Conservation (phyloP, 1,140 invertebrate genomes). For the Drosophila kohkoa region DNA sequence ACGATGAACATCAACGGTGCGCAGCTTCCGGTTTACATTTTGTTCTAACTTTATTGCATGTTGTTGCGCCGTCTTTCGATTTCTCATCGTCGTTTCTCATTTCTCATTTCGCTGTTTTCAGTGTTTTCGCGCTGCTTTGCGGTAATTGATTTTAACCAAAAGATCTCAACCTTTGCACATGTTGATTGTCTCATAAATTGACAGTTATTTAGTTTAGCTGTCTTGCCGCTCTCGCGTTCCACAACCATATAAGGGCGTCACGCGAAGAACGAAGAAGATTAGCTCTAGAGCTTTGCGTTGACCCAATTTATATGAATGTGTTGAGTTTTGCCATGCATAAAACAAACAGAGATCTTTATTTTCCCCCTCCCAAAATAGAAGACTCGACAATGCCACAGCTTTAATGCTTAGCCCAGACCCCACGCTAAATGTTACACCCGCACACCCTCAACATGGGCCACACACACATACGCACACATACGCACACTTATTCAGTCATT, state of each 20-base stretch:
- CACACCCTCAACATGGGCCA: slow-evolving; percentile 31
- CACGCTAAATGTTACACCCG: slow-evolving; percentile 33
- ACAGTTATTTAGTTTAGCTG: slow-evolving; percentile 51
- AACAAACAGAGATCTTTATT: slow-evolving; percentile 64
- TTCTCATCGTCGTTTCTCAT: slow-evolving; percentile 15
- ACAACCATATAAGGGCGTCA: slow-evolving; percentile 34
- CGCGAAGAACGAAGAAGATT: slow-evolving; percentile 42
- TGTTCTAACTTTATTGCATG: slow-evolving; percentile 44
- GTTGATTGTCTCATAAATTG: slow-evolving; percentile 67
- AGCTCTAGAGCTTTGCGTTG: slow-evolving; percentile 51
- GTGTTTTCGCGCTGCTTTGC: slow-evolving; percentile 30
- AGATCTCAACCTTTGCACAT: slow-evolving; percentile 65
- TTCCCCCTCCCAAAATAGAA: slow-evolving; percentile 39
- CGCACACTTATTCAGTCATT: slow-evolving; percentile 21
- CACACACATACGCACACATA: slow-evolving; percentile 2
- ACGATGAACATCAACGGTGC: slow-evolving; percentile 43
- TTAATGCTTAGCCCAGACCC: slow-evolving; percentile 7
- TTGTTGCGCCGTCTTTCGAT: slow-evolving; percentile 20
- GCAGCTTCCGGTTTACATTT: slow-evolving; percentile 74
- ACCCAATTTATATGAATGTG: slow-evolving; percentile 61
- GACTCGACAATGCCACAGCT: slow-evolving; percentile 48
- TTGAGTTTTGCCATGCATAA: slow-evolving; percentile 41
- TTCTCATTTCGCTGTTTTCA: too few species aligned
- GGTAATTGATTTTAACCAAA: slow-evolving; percentile 74
- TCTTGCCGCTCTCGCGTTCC: background rate